These are phyloP conservation scores for Periophthalmodon schlosseri DNA, from an alignment of 2,113 vertebrate species.

Conservation along the genomic window DNA sequence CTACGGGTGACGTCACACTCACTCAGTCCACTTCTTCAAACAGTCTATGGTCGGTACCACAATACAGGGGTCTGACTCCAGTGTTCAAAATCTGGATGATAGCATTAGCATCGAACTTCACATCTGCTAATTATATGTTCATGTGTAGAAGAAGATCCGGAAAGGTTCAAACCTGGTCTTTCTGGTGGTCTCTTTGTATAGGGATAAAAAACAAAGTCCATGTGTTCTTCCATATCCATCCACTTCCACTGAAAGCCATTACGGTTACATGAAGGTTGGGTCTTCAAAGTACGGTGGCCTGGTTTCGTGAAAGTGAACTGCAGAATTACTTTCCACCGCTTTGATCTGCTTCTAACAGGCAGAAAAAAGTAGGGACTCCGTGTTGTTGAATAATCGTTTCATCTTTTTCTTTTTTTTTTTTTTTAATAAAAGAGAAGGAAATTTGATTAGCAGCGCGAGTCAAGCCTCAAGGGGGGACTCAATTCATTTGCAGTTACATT, in stretches of 20 bases:
- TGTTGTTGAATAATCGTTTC: slow-evolving; percentile 52
- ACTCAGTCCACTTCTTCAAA: no score
- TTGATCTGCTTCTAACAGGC: slow-evolving; percentile 57
- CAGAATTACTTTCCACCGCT: slow-evolving; percentile 48
- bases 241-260: slow-evolving; percentile 42
- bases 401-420: slow-evolving; percentile 3
- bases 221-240: slow-evolving; percentile 22
- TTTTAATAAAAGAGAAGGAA: slow-evolving; percentile 20
- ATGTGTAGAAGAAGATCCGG: slow-evolving; percentile 9
- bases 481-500: slow-evolving; percentile 37
- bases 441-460: slow-evolving; percentile 29
- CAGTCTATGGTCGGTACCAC: no score
- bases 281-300: slow-evolving; percentile 55
- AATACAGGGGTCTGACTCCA: no score
- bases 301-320: slow-evolving; percentile 32
- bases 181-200: slow-evolving; percentile 2
- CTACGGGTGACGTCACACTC: no score
- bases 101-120: no score
- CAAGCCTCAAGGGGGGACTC: slow-evolving; percentile 16
- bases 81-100: no score
- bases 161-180: slow-evolving; percentile 6
- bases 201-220: neutral
- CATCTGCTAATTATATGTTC: no score
- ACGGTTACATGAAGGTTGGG: slow-evolving; percentile 45
- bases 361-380: slow-evolving; percentile 30